Evolutionary conservation across 2,888 invertebrate species (phyloP).

Genomic region (Salpingus planirostris): DNA sequence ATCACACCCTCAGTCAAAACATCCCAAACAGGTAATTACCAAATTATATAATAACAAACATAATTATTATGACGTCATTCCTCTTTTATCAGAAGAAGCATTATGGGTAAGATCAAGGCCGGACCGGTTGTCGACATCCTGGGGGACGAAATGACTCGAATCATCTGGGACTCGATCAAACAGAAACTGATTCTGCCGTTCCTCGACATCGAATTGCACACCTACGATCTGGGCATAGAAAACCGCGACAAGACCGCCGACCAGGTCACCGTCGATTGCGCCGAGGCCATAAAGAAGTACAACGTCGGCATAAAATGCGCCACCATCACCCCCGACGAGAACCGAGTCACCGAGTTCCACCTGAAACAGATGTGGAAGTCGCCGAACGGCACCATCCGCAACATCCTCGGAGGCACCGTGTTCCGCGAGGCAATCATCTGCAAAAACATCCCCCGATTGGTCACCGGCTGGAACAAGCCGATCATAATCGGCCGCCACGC

Average conservation of each 20-base stretch:
- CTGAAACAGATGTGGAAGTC: conserved; percentile 87
- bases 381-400: conserved; percentile 82
- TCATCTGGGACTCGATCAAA: conserved; percentile 98
- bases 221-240: conserved; percentile 92
- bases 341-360: conserved; percentile 84
- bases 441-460: conserved; percentile 90
- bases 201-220: conserved; percentile 88
- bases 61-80: too few species aligned
- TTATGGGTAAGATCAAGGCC: conserved; percentile 60
- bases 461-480: conserved; percentile 90
- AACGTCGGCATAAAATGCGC: conserved; percentile 99
- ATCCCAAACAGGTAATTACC: too few species aligned
- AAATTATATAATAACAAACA: neutral
- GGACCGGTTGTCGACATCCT: conserved; percentile 88
- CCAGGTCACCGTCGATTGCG: conserved; percentile 93
- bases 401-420: conserved; percentile 72
- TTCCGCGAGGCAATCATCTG: conserved; percentile 84
- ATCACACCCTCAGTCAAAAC: too few species aligned
- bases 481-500: conserved; percentile 99
- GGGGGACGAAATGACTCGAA: conserved; percentile 95
- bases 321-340: conserved; percentile 96
- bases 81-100: conserved; percentile 11
- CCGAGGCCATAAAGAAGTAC: conserved; percentile 92
- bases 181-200: conserved; percentile 94
- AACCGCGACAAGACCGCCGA: conserved; percentile 90